Conservation (phyloP, 2,797 vertebrate genomes). For the Tenualosa thibaudeaui region DNA sequence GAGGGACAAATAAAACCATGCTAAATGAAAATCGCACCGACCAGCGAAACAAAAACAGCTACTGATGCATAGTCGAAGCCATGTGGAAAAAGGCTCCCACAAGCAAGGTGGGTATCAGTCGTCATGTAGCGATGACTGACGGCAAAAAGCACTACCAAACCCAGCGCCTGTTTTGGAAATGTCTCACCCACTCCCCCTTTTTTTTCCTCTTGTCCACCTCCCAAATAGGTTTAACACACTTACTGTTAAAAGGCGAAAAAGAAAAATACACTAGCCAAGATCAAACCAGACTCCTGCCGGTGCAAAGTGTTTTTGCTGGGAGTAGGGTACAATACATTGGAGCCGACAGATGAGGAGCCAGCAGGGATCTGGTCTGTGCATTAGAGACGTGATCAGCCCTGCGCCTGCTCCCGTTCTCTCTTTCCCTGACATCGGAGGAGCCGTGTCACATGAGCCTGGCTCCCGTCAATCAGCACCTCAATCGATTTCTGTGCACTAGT, state of each 20-base stretch:
- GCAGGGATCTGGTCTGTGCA: not conserved
- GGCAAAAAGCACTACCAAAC: not conserved
- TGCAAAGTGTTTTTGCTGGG: constrained; percentile 8
- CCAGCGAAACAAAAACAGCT: constrained; percentile 8
- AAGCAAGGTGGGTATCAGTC: constrained; percentile 8
- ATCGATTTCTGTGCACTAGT: not conserved
- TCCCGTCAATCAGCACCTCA: not conserved
- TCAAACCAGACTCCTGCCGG: not conserved
- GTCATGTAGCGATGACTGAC: not conserved
- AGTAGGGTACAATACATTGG: constrained; percentile 30
- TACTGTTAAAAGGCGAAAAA: not conserved
- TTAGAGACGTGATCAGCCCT: not conserved
- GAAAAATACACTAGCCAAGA: not conserved
- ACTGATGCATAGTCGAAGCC: not conserved
- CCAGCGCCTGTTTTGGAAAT: not conserved
- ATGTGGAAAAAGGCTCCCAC: not conserved
- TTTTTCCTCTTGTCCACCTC: constrained; percentile 2
- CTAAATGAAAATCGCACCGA: constrained; percentile 7
- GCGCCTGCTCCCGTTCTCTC: not conserved
- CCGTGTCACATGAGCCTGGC: not conserved
- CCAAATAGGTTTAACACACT: constrained; percentile 21
- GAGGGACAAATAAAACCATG: constrained; percentile 14
- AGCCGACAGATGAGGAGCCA: constrained; percentile 23
- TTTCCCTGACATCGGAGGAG: not conserved
- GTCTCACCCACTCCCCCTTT: not conserved